Evolutionary conservation across 1,140 invertebrate species (phyloP), one percentile per base, ranked within the genome.

Genomic region (Brachystomella parvula): DNA sequence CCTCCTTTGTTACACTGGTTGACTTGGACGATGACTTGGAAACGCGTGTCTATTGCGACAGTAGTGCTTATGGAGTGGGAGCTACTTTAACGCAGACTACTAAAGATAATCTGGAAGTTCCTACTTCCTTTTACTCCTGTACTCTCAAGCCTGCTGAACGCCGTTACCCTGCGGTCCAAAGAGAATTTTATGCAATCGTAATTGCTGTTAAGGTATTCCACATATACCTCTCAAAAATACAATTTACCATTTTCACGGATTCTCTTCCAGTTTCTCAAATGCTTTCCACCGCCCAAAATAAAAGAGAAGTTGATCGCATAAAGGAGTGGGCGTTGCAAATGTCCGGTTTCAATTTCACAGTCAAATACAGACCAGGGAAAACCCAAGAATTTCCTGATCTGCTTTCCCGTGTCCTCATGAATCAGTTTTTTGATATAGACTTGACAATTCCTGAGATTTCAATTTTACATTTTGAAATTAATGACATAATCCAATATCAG

Each of bases 1-100:
- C 24, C 49, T 26, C 49, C 49, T 9, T 53, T 53, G 24, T 26
- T 53, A 53, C 15, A 53, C 24, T 53, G 49, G 49, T 53, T 53
- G 3, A 15, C n/a, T n/a, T n/a, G n/a, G n/a, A 26, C 24, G 24
- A 24, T 53, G 24, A 53, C 6, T 21, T 15, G 9, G 49, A 35
- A 39, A 35, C 31, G 3, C n/a, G 3, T 24, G n/a, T 24, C 9
- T 12, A n/a, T n/a, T 21, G 3, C 19, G 29, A 21, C n/a, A 17
- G n/a, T 35, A 33, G 29, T n/a, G 2, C 12, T 15, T 2, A 6
- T 2, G n/a, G n/a, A 30, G 30, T n/a, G 2, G 60, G 33, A 2
- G 12, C 3, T n/a, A 2, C 24, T 53, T 53, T 53, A 21, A n/a
- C 24, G 6, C 49, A 53, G 24, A 53, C 6, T 6, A 53, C 49